Conservation (phyloP, 53 echinoderm and acorn worm genomes). For the Antedon mediterranea region DNA sequence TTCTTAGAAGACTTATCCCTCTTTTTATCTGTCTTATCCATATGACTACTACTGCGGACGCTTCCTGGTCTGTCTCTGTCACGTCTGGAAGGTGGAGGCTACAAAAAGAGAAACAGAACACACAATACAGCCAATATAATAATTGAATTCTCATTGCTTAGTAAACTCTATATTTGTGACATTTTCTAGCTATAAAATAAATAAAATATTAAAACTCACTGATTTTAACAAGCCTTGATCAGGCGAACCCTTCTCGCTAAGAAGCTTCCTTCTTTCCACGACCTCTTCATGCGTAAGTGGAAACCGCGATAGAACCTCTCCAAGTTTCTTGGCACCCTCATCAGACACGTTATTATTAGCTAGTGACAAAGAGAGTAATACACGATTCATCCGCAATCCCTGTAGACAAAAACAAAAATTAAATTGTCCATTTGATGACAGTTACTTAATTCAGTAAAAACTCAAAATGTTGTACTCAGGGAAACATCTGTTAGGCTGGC, state of each 20-base stretch:
- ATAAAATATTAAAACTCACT: conserved; percentile 27
- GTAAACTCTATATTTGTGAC: too few species aligned
- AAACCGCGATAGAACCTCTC: conserved; percentile 73
- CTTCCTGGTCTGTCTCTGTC: conserved; percentile 93
- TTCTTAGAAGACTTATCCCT: conserved; percentile 77
- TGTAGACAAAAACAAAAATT: conserved; percentile 3
- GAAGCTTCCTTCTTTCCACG: conserved; percentile 68
- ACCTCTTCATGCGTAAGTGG: conserved; percentile 76
- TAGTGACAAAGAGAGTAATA: conserved; percentile 68
- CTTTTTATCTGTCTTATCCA: conserved; percentile 85
- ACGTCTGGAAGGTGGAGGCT: conserved; percentile 82
- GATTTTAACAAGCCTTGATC: conserved; percentile 70
- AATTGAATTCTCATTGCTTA: too few species aligned
- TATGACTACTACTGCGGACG: conserved; percentile 60
- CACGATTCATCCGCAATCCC: conserved; percentile 90
- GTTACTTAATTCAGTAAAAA: not conserved
- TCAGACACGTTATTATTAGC: conserved; percentile 68
- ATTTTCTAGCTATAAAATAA: too few species aligned
- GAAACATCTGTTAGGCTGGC: too few species aligned
- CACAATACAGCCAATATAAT: not conserved
- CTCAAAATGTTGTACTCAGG: too few species aligned
- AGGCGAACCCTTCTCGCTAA: conserved; percentile 79
- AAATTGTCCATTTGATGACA: too few species aligned
- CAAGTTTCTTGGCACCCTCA: conserved; percentile 57
- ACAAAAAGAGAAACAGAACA: not conserved